Conservation (phyloP, 2,797 vertebrate genomes). For the Coregonus ussuriensis region DNA sequence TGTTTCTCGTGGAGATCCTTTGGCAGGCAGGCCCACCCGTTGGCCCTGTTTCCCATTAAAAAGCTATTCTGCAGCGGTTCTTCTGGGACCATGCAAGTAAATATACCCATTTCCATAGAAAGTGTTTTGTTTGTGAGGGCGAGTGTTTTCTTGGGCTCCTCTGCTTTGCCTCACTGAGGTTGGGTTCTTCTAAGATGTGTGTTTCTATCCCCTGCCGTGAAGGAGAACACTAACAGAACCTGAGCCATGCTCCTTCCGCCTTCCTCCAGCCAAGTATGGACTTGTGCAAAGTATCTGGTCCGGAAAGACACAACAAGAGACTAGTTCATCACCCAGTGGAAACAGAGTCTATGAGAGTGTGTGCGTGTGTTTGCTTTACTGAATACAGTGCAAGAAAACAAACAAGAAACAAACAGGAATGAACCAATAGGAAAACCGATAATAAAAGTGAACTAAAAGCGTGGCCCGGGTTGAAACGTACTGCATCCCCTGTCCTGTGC, state of each 20-base stretch:
- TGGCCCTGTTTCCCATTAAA: constrained; percentile 79
- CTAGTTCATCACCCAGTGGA: constrained; percentile 49
- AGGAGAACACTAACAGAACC: constrained; percentile 63
- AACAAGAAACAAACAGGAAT: constrained; percentile 45
- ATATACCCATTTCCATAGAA: constrained; percentile 80
- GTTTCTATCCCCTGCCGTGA: constrained; percentile 38
- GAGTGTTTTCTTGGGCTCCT: constrained; percentile 79
- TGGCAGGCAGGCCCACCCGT: constrained; percentile 70
- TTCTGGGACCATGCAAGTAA: constrained; percentile 79
- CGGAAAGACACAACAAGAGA: constrained; percentile 61
- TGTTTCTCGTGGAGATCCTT: constrained; percentile 72
- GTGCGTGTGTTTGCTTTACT: not conserved
- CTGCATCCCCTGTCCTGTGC: constrained; percentile 70
- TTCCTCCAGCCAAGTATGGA: constrained; percentile 37
- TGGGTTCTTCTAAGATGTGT: constrained; percentile 63
- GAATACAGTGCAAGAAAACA: constrained; percentile 66
- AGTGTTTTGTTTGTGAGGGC: constrained; percentile 79
- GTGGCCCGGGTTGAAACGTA: constrained; percentile 78
- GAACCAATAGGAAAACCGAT: constrained; percentile 70
- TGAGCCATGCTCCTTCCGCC: constrained; percentile 35
- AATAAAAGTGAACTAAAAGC: constrained; percentile 80
- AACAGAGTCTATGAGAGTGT: constrained; percentile 14
- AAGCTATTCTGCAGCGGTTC: constrained; percentile 75
- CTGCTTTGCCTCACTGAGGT: constrained; percentile 65
- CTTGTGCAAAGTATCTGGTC: constrained; percentile 51